These are phyloP conservation scores for Tychaedon coryphoeus DNA, from an alignment of 2,113 vertebrate genomes.

Conservation along the genomic window DNA sequence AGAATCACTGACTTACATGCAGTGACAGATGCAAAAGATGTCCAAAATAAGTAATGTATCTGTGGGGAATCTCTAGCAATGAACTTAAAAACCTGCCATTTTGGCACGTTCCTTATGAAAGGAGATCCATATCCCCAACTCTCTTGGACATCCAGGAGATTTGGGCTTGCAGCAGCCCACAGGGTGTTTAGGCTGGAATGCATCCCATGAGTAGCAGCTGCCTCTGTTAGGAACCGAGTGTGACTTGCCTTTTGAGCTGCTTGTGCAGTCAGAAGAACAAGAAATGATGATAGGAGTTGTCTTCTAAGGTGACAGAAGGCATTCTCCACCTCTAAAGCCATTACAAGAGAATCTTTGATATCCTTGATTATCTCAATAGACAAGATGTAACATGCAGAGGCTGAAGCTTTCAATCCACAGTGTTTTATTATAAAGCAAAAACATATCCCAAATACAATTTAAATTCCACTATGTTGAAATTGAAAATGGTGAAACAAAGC, in stretches of 20 bases:
- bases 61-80: neutral
- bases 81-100: neutral
- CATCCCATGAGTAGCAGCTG: neutral
- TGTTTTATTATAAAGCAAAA: neutral
- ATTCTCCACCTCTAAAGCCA: neutral
- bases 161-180: neutral
- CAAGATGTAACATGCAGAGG: neutral
- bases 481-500: neutral
- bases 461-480: neutral
- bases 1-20: neutral
- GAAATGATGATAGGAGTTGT: rapidly evolving
- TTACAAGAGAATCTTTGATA: neutral
- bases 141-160: neutral
- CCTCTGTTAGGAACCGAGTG: neutral
- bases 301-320: neutral
- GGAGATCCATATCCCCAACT: rapidly evolving
- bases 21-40: neutral
- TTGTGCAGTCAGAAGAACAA: neutral
- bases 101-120: neutral
- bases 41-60: neutral
- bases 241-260: neutral
- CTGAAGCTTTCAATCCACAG: neutral
- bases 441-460: neutral
- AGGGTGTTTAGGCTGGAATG: neutral
- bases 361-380: neutral